A percentile compares a stretch with the other conserved stretches of the same genome.
Evolutionary conservation across 2,113 vertebrate species (phyloP).

Genomic region (Tetraodon nigroviridis): DNA sequence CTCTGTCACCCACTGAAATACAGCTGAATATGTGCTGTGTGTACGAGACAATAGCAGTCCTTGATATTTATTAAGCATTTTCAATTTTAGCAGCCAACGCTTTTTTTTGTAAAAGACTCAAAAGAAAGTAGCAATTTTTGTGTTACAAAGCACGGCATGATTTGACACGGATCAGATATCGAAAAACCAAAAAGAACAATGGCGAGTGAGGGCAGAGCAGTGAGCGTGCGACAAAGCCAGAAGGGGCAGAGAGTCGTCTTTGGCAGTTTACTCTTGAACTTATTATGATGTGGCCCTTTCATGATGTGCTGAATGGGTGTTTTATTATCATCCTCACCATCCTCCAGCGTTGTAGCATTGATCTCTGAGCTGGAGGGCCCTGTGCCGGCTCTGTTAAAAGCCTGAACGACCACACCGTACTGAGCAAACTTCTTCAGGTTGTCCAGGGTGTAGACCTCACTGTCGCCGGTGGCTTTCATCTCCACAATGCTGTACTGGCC

Average conservation of each 20-base stretch:
- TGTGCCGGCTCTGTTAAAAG: conserved; percentile 93
- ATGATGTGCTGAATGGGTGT: too few species aligned
- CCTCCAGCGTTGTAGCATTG: conserved; percentile 93
- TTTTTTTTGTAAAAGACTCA: conserved; percentile 17
- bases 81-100: conserved; percentile 23
- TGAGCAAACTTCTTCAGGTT: conserved; percentile 98
- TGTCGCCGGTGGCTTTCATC: conserved; percentile 97
- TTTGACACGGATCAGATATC: conserved; percentile 35
- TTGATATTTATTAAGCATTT: conserved; percentile 29
- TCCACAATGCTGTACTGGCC: conserved; percentile 99
- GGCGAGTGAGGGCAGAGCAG: conserved; percentile 15
- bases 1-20: conserved; percentile 2
- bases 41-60: conserved; percentile 21
- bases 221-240: conserved; percentile 30
- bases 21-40: conserved; percentile 13
- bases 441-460: conserved; percentile 94
- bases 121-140: conserved; percentile 32
- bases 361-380: conserved; percentile 97
- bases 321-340: conserved; percentile 69
- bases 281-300: conserved; percentile 1
- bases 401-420: conserved; percentile 96
- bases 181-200: conserved; percentile 27
- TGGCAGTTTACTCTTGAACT: conserved; percentile 11
- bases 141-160: conserved; percentile 28
- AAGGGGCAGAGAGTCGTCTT: conserved; percentile 10